Evolutionary conservation across 2,113 vertebrate species (phyloP).

Genomic region (Channa argus): DNA sequence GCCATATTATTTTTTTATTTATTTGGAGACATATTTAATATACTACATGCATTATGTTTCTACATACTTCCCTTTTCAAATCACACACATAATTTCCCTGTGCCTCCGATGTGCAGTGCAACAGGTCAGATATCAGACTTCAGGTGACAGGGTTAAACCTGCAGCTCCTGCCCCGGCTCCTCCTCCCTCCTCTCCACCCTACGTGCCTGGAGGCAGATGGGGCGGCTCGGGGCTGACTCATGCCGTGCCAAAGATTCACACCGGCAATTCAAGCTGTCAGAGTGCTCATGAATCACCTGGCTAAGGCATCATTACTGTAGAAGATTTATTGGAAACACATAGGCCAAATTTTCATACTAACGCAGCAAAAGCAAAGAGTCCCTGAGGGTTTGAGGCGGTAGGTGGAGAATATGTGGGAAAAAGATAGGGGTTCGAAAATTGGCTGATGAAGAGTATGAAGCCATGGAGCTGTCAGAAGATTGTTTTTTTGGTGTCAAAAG

Average conservation of each 20-base stretch:
- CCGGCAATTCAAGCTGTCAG: constrained; percentile 85
- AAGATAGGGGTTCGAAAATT: constrained; percentile 24
- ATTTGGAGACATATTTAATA: too few relatives aligned
- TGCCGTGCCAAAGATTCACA: constrained; percentile 84
- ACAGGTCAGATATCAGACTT: constrained; percentile 46
- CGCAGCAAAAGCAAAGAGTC: constrained; percentile 60
- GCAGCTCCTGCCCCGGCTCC: constrained; percentile 47
- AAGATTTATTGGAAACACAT: constrained; percentile 84
- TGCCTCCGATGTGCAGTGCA: constrained; percentile 36
- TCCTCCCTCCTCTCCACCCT: constrained; percentile 47
- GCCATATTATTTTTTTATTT: too few relatives aligned
- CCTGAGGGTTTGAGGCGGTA: constrained; percentile 44
- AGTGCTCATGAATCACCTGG: constrained; percentile 82
- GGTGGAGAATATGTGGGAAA: constrained; percentile 53
- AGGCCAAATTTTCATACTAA: constrained; percentile 79
- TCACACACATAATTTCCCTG: not conserved
- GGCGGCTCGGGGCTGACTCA: constrained; percentile 71
- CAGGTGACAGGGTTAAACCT: constrained; percentile 71
- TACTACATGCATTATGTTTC: too few relatives aligned
- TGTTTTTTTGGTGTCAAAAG: not conserved
- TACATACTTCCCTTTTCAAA: not conserved
- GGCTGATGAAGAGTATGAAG: constrained; percentile 31
- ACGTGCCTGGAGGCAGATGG: constrained; percentile 57
- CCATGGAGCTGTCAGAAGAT: constrained; percentile 23
- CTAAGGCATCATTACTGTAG: constrained; percentile 81